These are phyloP conservation scores for Zeus faber DNA, from an alignment of 2,113 vertebrate genomes.

Conservation along the genomic window DNA sequence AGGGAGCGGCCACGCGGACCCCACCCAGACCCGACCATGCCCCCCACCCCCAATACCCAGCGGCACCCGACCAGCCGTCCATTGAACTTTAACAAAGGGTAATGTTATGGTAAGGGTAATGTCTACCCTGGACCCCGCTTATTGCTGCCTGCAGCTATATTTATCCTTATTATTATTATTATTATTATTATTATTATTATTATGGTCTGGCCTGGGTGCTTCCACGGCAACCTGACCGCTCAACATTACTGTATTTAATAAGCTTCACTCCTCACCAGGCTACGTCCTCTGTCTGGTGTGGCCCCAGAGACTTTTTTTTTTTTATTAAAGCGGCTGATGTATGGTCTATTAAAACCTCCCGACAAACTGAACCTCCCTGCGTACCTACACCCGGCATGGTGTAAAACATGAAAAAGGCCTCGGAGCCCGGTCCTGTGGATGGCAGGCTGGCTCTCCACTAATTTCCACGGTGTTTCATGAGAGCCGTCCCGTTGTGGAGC, in stretches of 20 bases:
- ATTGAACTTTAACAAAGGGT: too few species aligned
- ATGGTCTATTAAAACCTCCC: neutral
- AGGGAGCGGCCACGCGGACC: too few species aligned
- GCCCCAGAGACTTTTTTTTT: slow-evolving; percentile 2
- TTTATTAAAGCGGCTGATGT: slow-evolving; percentile 8
- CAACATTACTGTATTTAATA: slow-evolving; percentile 49
- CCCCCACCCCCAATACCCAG: too few species aligned
- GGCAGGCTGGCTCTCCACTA: neutral
- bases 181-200: slow-evolving; percentile 32
- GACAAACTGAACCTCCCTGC: neutral
- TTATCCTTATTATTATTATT: too few species aligned
- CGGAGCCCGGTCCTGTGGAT: neutral
- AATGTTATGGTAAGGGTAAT: too few species aligned
- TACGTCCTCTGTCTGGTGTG: slow-evolving; percentile 2
- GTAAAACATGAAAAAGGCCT: too few species aligned
- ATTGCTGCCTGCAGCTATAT: too few species aligned
- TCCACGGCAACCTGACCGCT: slow-evolving; percentile 22
- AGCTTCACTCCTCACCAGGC: slow-evolving; percentile 18
- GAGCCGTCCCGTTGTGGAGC: too few species aligned
- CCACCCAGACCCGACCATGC: too few species aligned
- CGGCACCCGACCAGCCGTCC: too few species aligned
- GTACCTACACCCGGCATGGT: neutral
- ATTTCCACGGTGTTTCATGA: too few species aligned
- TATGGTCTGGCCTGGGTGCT: slow-evolving; percentile 9
- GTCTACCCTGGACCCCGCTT: too few species aligned